Evolutionary conservation across 2,797 vertebrate genomes (phyloP), one percentile per base, ranked within the genome.

Genomic region (Acanthurus tractus): DNA sequence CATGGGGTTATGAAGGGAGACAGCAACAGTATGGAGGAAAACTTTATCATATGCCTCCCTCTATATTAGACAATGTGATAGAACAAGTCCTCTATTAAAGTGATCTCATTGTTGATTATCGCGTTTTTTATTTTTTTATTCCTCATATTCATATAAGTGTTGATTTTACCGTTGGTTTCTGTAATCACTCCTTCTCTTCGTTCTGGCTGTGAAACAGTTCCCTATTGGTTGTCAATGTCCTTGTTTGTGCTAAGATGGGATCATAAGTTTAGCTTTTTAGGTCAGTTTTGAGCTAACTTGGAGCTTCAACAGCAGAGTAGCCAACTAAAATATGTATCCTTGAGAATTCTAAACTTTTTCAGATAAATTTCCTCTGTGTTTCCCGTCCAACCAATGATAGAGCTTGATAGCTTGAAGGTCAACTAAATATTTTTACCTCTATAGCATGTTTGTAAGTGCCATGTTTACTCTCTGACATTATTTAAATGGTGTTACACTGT

Each of bases 1-100:
- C 46, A n/a, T 56, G 65, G 4, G 17, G 34, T 82, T 76, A 48
- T 70, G 73, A 57, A 70, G 56, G 63, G 36, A 70, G 62, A 76
- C 6, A 2, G 62, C 25, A 61, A 53, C 38, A 53, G 18, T 17
- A 22, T 2, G 48, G 44, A 49, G 18, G 13, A 45, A 73, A 50
- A 42, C 46, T 50, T 73, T 11, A 59, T 72, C 54, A 63, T 70
- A 53, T 62, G 52, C 46, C 23, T 53, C 17, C 23, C 13, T 18
- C 9, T 42, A 46, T n/a, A 40, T 45, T 10, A 61, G 46, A 64
- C 15, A 15, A 74, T 15, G 17, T 1, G 20, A 34, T 17, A 14
- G 29, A 70, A 58, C n/a, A 68, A 71, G 36, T 44, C 3, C 13
- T 29, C 14, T 34, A 14, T 54, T 63, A 4, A 17, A 9, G 55